A percentile compares a stretch with the other conserved stretches of the same genome.
phyloP scores from a whole-genome alignment of 2,888 invertebrate species.

The Orchestes rusci region DNA sequence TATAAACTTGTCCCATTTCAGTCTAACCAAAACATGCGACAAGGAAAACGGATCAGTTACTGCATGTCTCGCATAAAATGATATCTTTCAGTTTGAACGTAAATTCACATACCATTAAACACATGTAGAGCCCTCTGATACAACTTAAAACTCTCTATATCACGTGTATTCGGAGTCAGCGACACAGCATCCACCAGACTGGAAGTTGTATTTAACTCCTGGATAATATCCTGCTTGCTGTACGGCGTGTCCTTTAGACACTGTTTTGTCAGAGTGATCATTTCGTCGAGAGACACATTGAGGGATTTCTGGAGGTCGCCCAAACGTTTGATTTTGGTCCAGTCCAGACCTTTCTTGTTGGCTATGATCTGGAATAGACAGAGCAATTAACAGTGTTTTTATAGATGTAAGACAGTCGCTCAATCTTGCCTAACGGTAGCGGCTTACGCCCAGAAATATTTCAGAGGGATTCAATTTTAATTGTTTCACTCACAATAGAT shows the following conservation, averaged over 20 bases:
- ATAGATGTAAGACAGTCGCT: too few relatives aligned
- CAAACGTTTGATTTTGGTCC: slow-evolving; percentile 60
- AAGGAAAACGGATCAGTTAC: too few relatives aligned
- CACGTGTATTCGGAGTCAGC: slow-evolving; percentile 57
- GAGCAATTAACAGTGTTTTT: not conserved
- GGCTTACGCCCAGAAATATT: too few relatives aligned
- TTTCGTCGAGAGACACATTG: slow-evolving; percentile 55
- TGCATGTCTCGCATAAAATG: too few relatives aligned
- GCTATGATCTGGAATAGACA: slow-evolving; percentile 67
- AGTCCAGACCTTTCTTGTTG: slow-evolving; percentile 51
- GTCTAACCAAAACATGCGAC: not conserved
- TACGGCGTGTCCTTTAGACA: slow-evolving; percentile 61
- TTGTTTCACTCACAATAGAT: too few relatives aligned
- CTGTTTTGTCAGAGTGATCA: slow-evolving; percentile 60
- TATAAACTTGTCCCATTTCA: not conserved
- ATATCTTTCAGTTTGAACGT: too few relatives aligned
- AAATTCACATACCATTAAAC: slow-evolving; percentile 54
- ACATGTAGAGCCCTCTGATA: slow-evolving; percentile 86
- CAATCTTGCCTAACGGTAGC: too few relatives aligned
- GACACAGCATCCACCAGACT: slow-evolving; percentile 59
- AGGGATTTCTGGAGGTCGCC: slow-evolving; percentile 67
- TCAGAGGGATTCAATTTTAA: too few relatives aligned
- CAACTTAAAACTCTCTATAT: slow-evolving; percentile 65
- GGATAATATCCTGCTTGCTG: slow-evolving; percentile 56
- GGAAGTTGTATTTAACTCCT: slow-evolving; percentile 42